phyloP scores from a whole-genome alignment of 2,888 invertebrate genomes.

The Serrognathus titanus region DNA sequence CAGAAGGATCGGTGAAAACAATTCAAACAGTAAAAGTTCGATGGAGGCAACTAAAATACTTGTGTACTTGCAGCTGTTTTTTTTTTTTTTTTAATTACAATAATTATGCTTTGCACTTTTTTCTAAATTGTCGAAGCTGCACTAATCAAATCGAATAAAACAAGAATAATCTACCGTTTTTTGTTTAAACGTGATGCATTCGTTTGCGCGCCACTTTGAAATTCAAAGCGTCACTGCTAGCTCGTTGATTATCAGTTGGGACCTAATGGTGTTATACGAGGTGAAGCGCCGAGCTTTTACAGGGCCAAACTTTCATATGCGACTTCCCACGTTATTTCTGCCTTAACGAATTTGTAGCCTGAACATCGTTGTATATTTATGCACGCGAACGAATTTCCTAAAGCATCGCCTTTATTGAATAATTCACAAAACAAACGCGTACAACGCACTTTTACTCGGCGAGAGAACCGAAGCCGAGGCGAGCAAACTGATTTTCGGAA shows the following conservation, averaged over 20 bases:
- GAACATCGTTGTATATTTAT: slow-evolving; percentile 7
- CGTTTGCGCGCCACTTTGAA: slow-evolving; percentile 13
- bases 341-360: slow-evolving; percentile 4
- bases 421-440: slow-evolving; percentile 18
- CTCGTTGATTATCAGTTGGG: background rate
- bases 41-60: too few species aligned
- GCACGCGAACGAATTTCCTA: slow-evolving; percentile 8
- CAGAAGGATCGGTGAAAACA: too few species aligned
- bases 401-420: slow-evolving; percentile 13
- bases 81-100: too few species aligned
- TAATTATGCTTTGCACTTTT: too few species aligned
- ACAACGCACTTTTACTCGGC: slow-evolving; percentile 20
- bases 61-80: too few species aligned
- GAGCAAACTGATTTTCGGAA: slow-evolving; percentile 26
- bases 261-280: background rate
- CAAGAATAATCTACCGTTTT: too few species aligned
- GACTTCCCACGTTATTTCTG: background rate
- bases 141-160: too few species aligned
- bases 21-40: too few species aligned
- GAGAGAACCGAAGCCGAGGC: slow-evolving; percentile 21
- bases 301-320: slow-evolving; percentile 4
- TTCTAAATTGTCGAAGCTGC: too few species aligned
- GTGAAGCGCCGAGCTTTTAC: slow-evolving; percentile 2
- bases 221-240: background rate
- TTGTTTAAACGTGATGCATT: too few species aligned